Percentiles rank a stretch among this genome's conserved stretches.
Evolutionary conservation across 2,113 vertebrate species (phyloP).

Genomic region (mouse (Mus musculus)): GRCm39 chr10:17442001-17442500

Average conservation of each 20-base stretch:
- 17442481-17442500: conserved; percentile 25
- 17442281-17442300: too few relatives aligned
- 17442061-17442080: neutral
- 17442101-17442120: neutral
- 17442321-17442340: neutral
- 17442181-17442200: neutral
- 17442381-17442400: neutral
- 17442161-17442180: conserved; percentile 30
- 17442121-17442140: neutral
- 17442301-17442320: neutral
- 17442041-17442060: fast-evolving
- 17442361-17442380: too few relatives aligned
- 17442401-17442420: conserved; percentile 24
- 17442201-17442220: neutral
- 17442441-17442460: neutral
- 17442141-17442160: conserved; percentile 18
- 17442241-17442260: neutral
- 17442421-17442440: conserved; percentile 17
- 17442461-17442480: neutral
- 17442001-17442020: neutral
- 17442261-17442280: neutral
- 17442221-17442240: neutral
- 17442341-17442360: neutral
- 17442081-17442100: neutral
- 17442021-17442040: neutral